A percentile compares a stretch with the other conserved stretches of the same genome.
These are phyloP conservation scores for Arctocebus calabarensis DNA, from an alignment of 2,797 vertebrate species.

Conservation along the genomic window DNA sequence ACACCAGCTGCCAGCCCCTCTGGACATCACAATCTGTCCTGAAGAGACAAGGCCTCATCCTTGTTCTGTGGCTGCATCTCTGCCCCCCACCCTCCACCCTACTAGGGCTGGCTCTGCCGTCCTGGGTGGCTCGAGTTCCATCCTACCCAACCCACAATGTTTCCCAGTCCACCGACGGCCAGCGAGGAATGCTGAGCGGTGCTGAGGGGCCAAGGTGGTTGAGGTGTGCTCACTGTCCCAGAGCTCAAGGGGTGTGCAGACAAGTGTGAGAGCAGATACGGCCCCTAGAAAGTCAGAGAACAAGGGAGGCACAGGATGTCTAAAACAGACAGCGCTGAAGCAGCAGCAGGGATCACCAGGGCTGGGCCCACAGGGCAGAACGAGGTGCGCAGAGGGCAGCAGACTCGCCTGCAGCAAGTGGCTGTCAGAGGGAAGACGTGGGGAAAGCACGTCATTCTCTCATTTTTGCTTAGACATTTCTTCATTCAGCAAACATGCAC, in stretches of 20 bases:
- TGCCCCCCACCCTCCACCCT: neutral
- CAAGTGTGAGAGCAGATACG: neutral
- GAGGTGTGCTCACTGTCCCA: neutral
- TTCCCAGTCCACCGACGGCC: neutral
- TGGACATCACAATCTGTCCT: neutral
- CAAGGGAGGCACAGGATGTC: neutral
- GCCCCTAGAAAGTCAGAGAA: neutral
- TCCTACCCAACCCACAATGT: neutral
- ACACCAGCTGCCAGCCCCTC: neutral
- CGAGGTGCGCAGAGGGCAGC: neutral
- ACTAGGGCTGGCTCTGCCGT: neutral
- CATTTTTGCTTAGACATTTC: neutral
- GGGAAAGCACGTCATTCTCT: neutral
- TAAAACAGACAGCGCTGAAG: neutral
- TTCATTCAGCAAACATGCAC: neutral
- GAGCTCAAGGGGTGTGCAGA: neutral
- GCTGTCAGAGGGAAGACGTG: neutral
- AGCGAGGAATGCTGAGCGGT: neutral
- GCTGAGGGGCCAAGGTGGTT: neutral
- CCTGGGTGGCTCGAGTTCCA: too few species aligned
- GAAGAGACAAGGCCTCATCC: slow-evolving; percentile 43
- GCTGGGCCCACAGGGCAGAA: neutral
- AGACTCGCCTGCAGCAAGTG: neutral
- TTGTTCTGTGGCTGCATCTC: neutral
- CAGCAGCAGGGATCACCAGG: neutral